phyloP scores from a whole-genome alignment of 2,888 invertebrate species.

The Rhagophthalmus giganteus region DNA sequence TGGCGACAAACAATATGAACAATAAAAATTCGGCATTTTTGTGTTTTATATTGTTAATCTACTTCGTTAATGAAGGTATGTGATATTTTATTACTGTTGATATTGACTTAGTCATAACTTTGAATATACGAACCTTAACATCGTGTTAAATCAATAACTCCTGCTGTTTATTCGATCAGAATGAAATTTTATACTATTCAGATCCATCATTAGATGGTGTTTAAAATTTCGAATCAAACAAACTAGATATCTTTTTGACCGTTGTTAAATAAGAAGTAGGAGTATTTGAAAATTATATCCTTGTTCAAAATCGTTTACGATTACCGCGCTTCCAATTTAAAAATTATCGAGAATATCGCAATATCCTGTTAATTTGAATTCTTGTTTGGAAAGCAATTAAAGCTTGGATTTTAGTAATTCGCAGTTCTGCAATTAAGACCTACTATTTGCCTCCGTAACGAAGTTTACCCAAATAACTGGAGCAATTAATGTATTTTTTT shows the following conservation, averaged over 20 bases:
- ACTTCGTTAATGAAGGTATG: conserved; percentile 37
- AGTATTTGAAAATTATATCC: background rate
- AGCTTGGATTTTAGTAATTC: conserved; percentile 15
- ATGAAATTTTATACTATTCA: conserved; percentile 28
- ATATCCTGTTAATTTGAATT: conserved; percentile 17
- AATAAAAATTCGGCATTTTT: conserved; percentile 31
- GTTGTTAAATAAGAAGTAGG: too few species aligned
- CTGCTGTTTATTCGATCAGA: conserved; percentile 26
- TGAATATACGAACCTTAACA: conserved; percentile 19
- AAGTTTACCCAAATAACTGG: conserved; percentile 21
- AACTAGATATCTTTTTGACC: conserved; percentile 10
- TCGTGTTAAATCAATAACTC: conserved; percentile 28
- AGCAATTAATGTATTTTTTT: conserved; percentile 13
- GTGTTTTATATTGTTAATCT: conserved; percentile 36
- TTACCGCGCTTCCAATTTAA: too few species aligned
- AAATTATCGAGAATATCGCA: too few species aligned
- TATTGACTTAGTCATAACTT: conserved; percentile 27
- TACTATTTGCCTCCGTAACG: conserved; percentile 21
- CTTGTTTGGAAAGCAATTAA: conserved; percentile 22
- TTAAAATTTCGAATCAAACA: conserved; percentile 19
- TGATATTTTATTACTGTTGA: conserved; percentile 21
- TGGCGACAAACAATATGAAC: conserved; percentile 29
- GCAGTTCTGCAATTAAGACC: conserved; percentile 22
- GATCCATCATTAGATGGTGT: conserved; percentile 22
- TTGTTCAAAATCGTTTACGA: conserved; percentile 1